Evolutionary conservation across 2,888 invertebrate species (phyloP).

Genomic region (Abrostola tripartita): DNA sequence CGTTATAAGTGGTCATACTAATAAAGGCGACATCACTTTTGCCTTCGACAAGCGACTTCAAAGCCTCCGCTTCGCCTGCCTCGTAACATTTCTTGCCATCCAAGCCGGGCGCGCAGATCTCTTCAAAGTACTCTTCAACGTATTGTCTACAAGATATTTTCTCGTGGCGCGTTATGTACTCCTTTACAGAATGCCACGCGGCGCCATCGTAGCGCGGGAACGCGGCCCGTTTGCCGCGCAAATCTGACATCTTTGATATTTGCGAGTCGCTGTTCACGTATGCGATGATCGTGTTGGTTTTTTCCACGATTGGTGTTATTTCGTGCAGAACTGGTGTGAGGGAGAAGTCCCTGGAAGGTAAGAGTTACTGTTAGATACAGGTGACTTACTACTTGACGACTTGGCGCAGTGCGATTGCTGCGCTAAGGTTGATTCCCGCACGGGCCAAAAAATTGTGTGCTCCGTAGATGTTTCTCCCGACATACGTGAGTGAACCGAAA

Average conservation of each 20-base stretch:
- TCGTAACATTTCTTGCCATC: conserved; percentile 71
- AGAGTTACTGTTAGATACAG: neutral
- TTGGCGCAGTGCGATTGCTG: too few relatives aligned
- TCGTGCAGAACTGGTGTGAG: conserved; percentile 90
- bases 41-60: conserved; percentile 90
- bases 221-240: conserved; percentile 92
- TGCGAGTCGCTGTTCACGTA: conserved; percentile 89
- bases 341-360: conserved; percentile 82
- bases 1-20: conserved; percentile 89
- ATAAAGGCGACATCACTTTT: conserved; percentile 94
- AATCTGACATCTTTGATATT: conserved; percentile 89
- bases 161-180: conserved; percentile 77
- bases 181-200: conserved; percentile 89
- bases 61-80: conserved; percentile 89
- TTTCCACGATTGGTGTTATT: conserved; percentile 87
- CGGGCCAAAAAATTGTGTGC: too few relatives aligned
- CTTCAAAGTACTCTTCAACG: conserved; percentile 89
- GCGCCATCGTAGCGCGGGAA: conserved; percentile 94
- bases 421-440: too few relatives aligned
- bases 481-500: too few relatives aligned
- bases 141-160: conserved; percentile 78
- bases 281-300: conserved; percentile 90
- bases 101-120: conserved; percentile 90
- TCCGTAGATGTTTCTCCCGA: too few relatives aligned
- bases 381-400: neutral